Conservation (phyloP, 1,140 invertebrate genomes). For the Drosophila sulfurigaster region DNA sequence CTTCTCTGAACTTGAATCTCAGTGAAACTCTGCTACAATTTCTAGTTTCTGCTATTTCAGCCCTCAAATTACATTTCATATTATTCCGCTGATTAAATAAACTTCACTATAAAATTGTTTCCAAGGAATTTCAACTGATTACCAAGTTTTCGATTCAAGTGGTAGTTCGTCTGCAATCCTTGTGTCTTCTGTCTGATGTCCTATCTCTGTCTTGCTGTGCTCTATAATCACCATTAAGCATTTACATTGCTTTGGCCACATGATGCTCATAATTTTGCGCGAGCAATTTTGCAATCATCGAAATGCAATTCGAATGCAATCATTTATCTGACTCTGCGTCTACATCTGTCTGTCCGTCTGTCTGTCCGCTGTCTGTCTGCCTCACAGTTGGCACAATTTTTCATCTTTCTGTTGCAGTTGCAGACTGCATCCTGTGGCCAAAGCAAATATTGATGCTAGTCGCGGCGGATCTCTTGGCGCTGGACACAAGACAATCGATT, state of each 20-base stretch:
- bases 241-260: constrained; percentile 56
- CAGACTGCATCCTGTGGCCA: constrained; percentile 37
- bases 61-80: not conserved
- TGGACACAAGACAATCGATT: constrained; percentile 73
- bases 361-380: constrained; percentile 17
- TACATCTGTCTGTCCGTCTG: constrained; percentile 16
- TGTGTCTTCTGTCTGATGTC: not conserved
- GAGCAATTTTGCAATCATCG: constrained; percentile 79
- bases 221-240: constrained; percentile 70
- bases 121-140: constrained; percentile 10
- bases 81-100: not conserved
- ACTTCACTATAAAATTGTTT: constrained; percentile 24
- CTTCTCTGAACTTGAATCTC: too few relatives aligned
- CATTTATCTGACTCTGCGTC: constrained; percentile 64
- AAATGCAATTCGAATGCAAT: constrained; percentile 82
- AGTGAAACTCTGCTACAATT: not conserved
- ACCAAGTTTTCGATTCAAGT: constrained; percentile 2
- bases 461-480: constrained; percentile 11
- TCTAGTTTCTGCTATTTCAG: not conserved
- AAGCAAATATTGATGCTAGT: constrained; percentile 70
- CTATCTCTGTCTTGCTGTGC: constrained; percentile 25
- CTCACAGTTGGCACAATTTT: constrained; percentile 67
- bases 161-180: not conserved
- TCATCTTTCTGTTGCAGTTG: constrained; percentile 45
- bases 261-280: constrained; percentile 66